Conservation (phyloP, 2,888 invertebrate genomes). For the Eupithecia pulchellata region DNA sequence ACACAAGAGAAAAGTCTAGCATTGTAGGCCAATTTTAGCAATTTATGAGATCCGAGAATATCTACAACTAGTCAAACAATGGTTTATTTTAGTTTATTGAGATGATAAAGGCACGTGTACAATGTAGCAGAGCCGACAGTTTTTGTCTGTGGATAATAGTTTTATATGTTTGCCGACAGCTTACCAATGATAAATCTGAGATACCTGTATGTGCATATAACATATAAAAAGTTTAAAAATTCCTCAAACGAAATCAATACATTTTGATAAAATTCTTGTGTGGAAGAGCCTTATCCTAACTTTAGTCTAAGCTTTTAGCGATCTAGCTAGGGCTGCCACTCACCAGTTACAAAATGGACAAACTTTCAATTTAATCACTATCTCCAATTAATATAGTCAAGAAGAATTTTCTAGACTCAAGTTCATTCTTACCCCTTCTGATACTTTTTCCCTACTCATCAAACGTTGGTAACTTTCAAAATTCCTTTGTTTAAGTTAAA, state of each 20-base stretch:
- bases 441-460: background rate
- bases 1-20: background rate
- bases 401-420: background rate
- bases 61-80: background rate
- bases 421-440: background rate
- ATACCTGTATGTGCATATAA: background rate
- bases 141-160: background rate
- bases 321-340: conserved; percentile 8
- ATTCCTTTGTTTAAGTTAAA: background rate
- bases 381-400: background rate
- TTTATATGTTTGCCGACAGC: background rate
- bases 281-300: conserved; percentile 1
- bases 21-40: background rate
- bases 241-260: background rate
- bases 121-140: background rate
- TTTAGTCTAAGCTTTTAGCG: background rate
- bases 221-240: background rate
- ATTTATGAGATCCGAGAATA: conserved; percentile 1
- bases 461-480: background rate
- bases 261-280: background rate
- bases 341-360: conserved; percentile 15
- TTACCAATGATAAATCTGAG: background rate
- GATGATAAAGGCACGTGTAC: background rate
- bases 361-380: background rate
- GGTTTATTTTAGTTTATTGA: background rate